phyloP scores from a whole-genome alignment of 2,113 vertebrate species.

The Clarias macrocephalus region DNA sequence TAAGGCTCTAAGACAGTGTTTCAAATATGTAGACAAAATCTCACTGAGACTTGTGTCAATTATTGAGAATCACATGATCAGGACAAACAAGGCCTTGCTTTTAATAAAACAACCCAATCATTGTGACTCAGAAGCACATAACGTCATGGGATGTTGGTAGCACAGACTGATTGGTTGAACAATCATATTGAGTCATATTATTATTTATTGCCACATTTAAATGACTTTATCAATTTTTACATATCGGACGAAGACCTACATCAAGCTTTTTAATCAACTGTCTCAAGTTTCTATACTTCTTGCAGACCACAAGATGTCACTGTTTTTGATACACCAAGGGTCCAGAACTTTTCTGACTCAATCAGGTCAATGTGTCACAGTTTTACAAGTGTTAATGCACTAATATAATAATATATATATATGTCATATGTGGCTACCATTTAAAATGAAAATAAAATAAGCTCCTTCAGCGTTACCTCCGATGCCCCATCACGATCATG shows the following conservation, averaged over 20 bases:
- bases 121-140: not conserved
- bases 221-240: not conserved
- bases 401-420: not conserved
- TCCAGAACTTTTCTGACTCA: not conserved
- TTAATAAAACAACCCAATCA: not conserved
- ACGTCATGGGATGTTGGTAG: not conserved
- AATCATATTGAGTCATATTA: not conserved
- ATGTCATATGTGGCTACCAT: not conserved
- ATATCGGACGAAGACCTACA: not conserved
- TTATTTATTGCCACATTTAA: not conserved
- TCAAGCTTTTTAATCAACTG: not conserved
- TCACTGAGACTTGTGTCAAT: not conserved
- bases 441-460: not conserved
- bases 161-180: not conserved
- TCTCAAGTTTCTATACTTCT: not conserved
- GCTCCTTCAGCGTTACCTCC: constrained; percentile 72
- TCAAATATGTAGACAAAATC: not conserved
- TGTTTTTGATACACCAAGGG: not conserved
- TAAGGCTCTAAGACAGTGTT: not conserved
- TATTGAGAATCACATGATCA: not conserved
- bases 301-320: not conserved
- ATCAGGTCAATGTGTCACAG: not conserved
- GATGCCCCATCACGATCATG: constrained; percentile 98
- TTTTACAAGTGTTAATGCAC: not conserved
- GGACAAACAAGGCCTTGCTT: not conserved